Base-by-base conservation (phyloP, 2,113 vertebrate species). In the Drymodes brunneopygia region DNA sequence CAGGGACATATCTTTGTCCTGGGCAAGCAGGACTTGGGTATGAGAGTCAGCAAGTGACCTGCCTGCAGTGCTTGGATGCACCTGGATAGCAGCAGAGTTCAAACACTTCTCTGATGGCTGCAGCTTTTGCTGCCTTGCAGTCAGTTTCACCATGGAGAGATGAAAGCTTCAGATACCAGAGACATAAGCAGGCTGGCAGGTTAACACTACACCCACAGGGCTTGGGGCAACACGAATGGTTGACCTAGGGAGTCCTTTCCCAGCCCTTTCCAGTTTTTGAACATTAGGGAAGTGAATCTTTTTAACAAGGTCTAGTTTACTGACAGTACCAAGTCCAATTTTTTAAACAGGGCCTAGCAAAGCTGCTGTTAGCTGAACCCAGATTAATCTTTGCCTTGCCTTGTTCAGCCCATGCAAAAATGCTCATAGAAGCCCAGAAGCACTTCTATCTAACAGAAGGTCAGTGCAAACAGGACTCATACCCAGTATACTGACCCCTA, bases 141-240 rank as follows among this genome's bases (percentile, higher is more conserved):
- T 27, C 70, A 69, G 28, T 29, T 62, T 57, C 60, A 58, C 54
- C 47, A 62, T 0, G 1, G 38, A 70, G 38, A 92, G 42, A 47
- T 25, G 14, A 83, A 92, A 92, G 33, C 29, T 80, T 69, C 60
- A 82, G 71, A 57, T 14, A 86, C 6, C 6, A 28, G 10, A 82
- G 36, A 48, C 40, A 35, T 22, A 51, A 57, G 28, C 42, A 86
- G 47, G 12, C 38, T 35, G 50, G 42, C 50, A 96, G 33, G 58
- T 73, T 85, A 82, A 75, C 45, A n/a, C 66, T 50, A 19, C 6
- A 77, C 29, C 58, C 70, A 48, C 5, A 56, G 23, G 40, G 66
- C 77, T 58, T 38, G 9, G 35, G 40, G 12, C 57, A 64, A 56
- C 58, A 77, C 0, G 0, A 77, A 20, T 6, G 48, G 31, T 3